Evolutionary conservation across 2,797 vertebrate genomes (phyloP), one percentile per base, ranked within the genome.

Genomic region (Gorsachius magnificus): DNA sequence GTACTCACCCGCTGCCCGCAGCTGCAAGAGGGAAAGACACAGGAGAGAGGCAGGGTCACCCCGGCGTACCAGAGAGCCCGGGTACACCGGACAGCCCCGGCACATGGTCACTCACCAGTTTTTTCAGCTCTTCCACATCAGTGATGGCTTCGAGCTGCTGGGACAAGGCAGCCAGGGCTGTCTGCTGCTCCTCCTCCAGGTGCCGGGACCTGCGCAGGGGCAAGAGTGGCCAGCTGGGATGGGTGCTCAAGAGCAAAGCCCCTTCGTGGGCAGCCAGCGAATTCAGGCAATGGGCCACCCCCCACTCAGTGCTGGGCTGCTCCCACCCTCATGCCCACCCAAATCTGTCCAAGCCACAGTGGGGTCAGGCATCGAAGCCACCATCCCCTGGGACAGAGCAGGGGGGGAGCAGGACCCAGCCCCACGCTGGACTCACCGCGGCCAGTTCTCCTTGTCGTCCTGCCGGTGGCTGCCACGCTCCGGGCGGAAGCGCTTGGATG

Each of bases 381-480:
- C 28, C 3, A 2, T 13, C 24, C 31, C 22, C 43, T 5, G 33
- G 14, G 26, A 43, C n/a, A 53, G 46, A 65, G 43, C 58, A 16
- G 17, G 26, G 21, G 18, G 56, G 31, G 31, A 53, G 24, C 0
- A 0, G 35, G 8, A 45, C 31, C 20, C 26, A 2, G 7, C 51
- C 31, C 31, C 14, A 17, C 1, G 5, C 10, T 1, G 4, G 63
- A 95, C 98, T 98, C 96, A 99, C 99, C 98, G 98, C 74, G 98
- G 98, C 97, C 99, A 99, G 93, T 99, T 99, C 97, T 99, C 99
- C 95, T 99, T 99, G 98, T 99, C 95, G 51, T 99, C 99, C 69
- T 98, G 98, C 46, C 98, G 98, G 83, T 98, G 98, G 20, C 98
- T 97, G 56, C 98, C 94, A 6, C 97, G 98, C 25, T 98, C 98